phyloP scores from a whole-genome alignment of 92 coral and sea anemone genomes.

The Muricea muricata region DNA sequence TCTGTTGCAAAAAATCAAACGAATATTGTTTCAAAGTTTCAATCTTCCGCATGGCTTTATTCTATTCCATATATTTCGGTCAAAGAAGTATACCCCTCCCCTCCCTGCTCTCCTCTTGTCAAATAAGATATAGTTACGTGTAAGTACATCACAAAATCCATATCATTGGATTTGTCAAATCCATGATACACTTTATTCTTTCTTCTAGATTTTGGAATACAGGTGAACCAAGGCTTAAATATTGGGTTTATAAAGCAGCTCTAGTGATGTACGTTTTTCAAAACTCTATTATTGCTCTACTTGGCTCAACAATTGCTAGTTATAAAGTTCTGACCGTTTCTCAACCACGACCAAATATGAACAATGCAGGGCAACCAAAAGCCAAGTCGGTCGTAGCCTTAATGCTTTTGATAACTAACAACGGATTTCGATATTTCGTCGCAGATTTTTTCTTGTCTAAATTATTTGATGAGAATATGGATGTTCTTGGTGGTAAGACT shows the following conservation, averaged over 20 bases:
- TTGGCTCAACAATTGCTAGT: slow-evolving; percentile 55
- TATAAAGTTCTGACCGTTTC: slow-evolving; percentile 62
- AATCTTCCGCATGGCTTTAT: no score
- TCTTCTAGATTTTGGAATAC: slow-evolving; percentile 40
- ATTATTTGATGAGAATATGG: slow-evolving; percentile 54
- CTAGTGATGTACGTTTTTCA: slow-evolving; percentile 51
- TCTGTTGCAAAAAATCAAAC: no score
- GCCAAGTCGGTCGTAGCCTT: slow-evolving; percentile 51
- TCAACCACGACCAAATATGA: neutral
- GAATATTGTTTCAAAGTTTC: no score
- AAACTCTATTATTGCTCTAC: slow-evolving; percentile 24
- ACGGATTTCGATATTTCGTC: slow-evolving; percentile 53
- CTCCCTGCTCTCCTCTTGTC: no score
- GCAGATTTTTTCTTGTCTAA: slow-evolving; percentile 67
- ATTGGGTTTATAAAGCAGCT: slow-evolving; percentile 28
- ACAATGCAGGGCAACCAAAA: slow-evolving; percentile 28
- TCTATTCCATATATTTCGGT: no score
- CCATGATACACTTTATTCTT: neutral
- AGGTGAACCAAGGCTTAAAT: neutral
- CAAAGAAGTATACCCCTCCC: no score
- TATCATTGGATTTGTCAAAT: neutral
- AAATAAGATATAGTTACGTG: neutral
- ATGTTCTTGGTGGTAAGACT: slow-evolving; percentile 56
- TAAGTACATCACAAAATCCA: neutral
- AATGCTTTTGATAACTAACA: slow-evolving; percentile 64